Base-by-base conservation (phyloP, 2,888 invertebrate species). In the Spatulosminthurus flaviceps region DNA sequence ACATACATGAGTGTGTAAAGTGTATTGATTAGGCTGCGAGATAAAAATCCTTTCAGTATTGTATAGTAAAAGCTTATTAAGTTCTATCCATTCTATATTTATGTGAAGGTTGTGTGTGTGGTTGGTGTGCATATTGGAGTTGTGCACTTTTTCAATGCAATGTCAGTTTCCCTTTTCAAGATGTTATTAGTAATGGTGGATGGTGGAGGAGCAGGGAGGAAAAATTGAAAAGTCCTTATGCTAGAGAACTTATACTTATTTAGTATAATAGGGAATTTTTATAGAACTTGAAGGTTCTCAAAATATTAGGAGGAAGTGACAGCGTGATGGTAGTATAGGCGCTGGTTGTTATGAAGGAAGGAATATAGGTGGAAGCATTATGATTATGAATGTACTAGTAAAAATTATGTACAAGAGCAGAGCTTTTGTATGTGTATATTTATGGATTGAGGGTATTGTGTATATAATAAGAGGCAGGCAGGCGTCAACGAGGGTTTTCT, bases 11-110 rank as follows among this genome's bases (percentile, higher is more conserved):
- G 51, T n/a, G 51, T n/a, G 51, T 51, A 51, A 51, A 51, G 51
- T 51, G 51, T 51, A 51, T 51, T 51, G 51, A 51, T 51, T 51
- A 51, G 51, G 51, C 9, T 51, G 5, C 5, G 51, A 51, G 51
- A 51, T 51, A 51, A 51, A 16, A 19, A 2, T 51, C 51, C 51
- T 51, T 51, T 34, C 51, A 4, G 9, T 51, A 51, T 51, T n/a
- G n/a, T n/a, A n/a, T n/a, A n/a, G n/a, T n/a, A n/a, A 51, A 51
- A 51, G 34, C 51, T 51, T 51, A 51, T 51, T 51, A 51, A 51
- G 7, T 4, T 51, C 16, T 51, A 51, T 19, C 51, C 51, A 5
- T 11, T 51, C 19, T 41, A n/a, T 51, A n/a, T 51, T 5, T 51
- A 19, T 51, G 51, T n/a, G n/a, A n/a, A n/a, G n/a, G 9, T n/a